These are phyloP conservation scores for Marmota monax DNA, from an alignment of 2,113 vertebrate species.

Conservation along the genomic window DNA sequence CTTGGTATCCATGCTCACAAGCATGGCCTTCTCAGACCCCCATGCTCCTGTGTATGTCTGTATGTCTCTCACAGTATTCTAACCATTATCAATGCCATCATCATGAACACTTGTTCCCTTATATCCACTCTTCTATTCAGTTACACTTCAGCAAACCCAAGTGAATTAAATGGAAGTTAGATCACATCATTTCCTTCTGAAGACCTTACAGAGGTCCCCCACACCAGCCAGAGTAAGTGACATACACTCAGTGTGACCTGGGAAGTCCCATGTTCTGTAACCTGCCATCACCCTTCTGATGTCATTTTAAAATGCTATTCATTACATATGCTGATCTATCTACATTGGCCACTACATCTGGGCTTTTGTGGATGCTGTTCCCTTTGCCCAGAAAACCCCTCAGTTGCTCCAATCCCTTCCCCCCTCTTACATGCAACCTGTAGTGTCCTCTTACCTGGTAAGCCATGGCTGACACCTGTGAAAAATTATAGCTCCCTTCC, in stretches of 20 bases:
- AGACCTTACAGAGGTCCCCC: neutral
- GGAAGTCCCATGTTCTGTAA: neutral
- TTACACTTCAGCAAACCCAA: neutral
- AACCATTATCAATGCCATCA: neutral
- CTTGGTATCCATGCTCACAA: neutral
- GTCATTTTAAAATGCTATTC: neutral
- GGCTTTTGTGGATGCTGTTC: neutral
- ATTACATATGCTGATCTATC: neutral
- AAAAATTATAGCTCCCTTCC: neutral
- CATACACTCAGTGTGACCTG: neutral
- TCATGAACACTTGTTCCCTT: neutral
- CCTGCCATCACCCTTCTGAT: neutral
- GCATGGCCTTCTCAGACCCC: neutral
- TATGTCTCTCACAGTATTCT: neutral
- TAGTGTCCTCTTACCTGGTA: neutral
- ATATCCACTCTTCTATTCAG: neutral
- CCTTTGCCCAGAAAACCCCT: neutral
- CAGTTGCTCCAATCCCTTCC: neutral
- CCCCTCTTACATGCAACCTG: neutral
- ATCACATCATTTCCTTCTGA: neutral
- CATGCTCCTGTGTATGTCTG: neutral
- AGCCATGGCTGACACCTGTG: neutral
- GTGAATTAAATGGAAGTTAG: neutral
- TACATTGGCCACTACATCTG: neutral
- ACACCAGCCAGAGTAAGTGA: neutral